Conservation (phyloP, 2,888 invertebrate genomes). For the Tetranychus piercei region DNA sequence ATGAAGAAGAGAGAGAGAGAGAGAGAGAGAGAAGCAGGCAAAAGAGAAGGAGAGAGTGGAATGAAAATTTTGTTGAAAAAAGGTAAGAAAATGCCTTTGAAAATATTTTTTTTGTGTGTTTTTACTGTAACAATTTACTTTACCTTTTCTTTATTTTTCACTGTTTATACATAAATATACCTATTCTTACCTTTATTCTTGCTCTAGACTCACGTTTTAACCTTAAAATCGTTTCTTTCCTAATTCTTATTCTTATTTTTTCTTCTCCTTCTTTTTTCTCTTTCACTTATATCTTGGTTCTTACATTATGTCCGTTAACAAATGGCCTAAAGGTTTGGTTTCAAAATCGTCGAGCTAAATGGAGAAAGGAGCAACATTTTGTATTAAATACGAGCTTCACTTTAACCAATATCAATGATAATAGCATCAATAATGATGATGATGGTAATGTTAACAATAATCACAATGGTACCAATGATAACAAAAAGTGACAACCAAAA, state of each 20-base stretch:
- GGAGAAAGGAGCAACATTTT: neutral
- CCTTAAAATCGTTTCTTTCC: neutral
- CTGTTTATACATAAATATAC: neutral
- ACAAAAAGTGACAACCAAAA: neutral
- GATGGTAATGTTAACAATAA: neutral
- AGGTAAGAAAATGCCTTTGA: conserved; percentile 1
- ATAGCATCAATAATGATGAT: neutral
- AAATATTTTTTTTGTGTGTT: neutral
- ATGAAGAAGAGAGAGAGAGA: neutral
- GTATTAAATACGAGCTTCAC: neutral
- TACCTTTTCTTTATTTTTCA: neutral
- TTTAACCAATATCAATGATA: neutral
- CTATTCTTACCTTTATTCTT: neutral
- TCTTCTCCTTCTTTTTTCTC: neutral
- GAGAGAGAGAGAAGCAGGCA: conserved; percentile 5
- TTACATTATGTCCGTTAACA: neutral
- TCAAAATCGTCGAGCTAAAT: neutral
- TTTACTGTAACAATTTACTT: neutral
- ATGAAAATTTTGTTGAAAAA: neutral
- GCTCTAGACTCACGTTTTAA: neutral
- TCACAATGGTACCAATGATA: neutral
- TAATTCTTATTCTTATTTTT: neutral
- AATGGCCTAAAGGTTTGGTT: neutral
- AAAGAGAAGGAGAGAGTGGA: neutral
- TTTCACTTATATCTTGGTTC: neutral